Evolutionary conservation across 2,888 invertebrate genomes (phyloP), one percentile per base, ranked within the genome.

Genomic region (Odontomyia ornata): DNA sequence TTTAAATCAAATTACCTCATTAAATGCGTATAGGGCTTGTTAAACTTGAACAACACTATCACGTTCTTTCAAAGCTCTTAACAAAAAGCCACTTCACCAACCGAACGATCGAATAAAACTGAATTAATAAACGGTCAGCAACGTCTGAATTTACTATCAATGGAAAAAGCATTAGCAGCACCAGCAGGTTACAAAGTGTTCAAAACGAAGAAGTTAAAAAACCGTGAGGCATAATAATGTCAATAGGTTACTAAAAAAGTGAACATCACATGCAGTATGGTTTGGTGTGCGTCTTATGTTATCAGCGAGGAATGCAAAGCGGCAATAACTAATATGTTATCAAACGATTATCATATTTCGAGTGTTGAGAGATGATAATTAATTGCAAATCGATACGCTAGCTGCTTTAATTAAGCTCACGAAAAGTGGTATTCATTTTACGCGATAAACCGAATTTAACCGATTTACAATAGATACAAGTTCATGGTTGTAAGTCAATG

Each of bases 61-160:
- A 15, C 21, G 30, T 28, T 2, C 21, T 18, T 30, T 30, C 28
- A 30, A 27, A 28, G 30, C 72, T 18, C 11, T 30, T 36, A 2
- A 36, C 36, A 9, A 11, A 27, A 73, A 36, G n/a, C 27, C 43
- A 57, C 73, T 60, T 28, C 43, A 73, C 73, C n/a, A 23, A 30
- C 57, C 73, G 57, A 73, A 60, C 60, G 73, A 52, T 73, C 73
- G 60, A 73, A 30, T 57, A 36, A 57, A 73, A 73, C 73, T 73
- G 73, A 73, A 73, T 73, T 73, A 73, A 73, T 73, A 30, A 57
- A 36, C n/a, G 57, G 30, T 57, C 67, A n/a, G 25, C 69, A 47
- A 47, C 25, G 25, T 43, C 47, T 64, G 28, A 25, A 47, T 69
- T 47, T 25, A 46, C 69, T 69, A 69, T 69, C 69, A 67, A n/a